Evolutionary conservation across 1,140 invertebrate genomes (phyloP).

Genomic region (Bombus consobrinus): DNA sequence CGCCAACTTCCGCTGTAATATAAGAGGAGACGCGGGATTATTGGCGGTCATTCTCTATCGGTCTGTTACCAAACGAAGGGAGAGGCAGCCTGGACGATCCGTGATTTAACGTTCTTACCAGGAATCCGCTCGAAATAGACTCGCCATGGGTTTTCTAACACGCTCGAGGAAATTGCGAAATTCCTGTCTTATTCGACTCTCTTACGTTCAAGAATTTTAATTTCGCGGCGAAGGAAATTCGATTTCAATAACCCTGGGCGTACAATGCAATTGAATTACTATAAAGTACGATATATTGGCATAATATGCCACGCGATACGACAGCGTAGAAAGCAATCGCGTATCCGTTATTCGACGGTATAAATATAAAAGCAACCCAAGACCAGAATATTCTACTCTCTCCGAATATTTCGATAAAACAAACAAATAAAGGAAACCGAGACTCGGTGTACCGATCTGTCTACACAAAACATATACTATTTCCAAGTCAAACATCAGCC

Average conservation of each 20-base stretch:
- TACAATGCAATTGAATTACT: too few species aligned
- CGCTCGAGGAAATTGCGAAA: not conserved
- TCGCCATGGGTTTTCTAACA: not conserved
- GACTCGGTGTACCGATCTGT: not conserved
- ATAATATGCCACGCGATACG: too few species aligned
- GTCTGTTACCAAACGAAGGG: not conserved
- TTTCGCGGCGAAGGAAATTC: too few species aligned
- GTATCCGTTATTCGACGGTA: not conserved
- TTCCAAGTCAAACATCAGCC: conserved; percentile 1
- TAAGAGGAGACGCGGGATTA: not conserved
- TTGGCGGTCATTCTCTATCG: not conserved
- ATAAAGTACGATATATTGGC: too few species aligned
- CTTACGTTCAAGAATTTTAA: not conserved
- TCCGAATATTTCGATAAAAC: not conserved
- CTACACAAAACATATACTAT: conserved; percentile 1
- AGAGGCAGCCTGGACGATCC: not conserved
- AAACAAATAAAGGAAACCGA: not conserved
- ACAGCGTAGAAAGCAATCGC: not conserved
- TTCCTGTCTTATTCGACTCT: not conserved
- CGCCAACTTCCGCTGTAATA: conserved; percentile 29
- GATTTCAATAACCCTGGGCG: too few species aligned
- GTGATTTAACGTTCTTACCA: conserved; percentile 7
- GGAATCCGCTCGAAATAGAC: conserved; percentile 9
- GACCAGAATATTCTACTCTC: not conserved
- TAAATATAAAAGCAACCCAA: not conserved